Conservation (phyloP, 2,797 vertebrate genomes). For the Melanotaenia boesemani region DNA sequence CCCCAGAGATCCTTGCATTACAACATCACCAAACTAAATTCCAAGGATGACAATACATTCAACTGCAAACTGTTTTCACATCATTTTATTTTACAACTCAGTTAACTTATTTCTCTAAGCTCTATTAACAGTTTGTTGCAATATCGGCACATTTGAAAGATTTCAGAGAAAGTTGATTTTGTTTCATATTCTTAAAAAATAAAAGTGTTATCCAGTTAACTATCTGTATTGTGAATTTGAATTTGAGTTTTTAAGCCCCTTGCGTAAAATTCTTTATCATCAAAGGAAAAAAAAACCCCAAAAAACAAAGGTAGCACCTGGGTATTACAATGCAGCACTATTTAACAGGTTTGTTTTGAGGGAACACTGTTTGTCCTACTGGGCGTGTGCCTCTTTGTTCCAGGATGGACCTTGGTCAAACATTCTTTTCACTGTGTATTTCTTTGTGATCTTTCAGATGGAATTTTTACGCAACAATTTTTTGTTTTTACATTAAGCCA, state of each 20-base stretch:
- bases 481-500: neutral
- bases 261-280: neutral
- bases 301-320: neutral
- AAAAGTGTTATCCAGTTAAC: neutral
- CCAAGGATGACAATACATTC: no score
- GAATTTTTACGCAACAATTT: neutral
- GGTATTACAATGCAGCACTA: constrained; percentile 1
- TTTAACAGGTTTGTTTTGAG: constrained; percentile 41
- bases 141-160: neutral
- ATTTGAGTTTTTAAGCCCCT: neutral
- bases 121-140: neutral
- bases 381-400: constrained; percentile 40
- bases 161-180: neutral
- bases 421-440: neutral
- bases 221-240: neutral
- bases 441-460: neutral
- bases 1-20: no score
- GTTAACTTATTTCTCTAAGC: neutral
- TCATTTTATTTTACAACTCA: neutral
- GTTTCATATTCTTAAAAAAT: neutral
- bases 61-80: no score
- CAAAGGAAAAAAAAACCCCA: neutral
- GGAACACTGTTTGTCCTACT: constrained; percentile 41
- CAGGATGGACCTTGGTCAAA: constrained; percentile 19
- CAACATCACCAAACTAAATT: no score